phyloP scores from a whole-genome alignment of 2,797 vertebrate genomes.

The Argya squamiceps region DNA sequence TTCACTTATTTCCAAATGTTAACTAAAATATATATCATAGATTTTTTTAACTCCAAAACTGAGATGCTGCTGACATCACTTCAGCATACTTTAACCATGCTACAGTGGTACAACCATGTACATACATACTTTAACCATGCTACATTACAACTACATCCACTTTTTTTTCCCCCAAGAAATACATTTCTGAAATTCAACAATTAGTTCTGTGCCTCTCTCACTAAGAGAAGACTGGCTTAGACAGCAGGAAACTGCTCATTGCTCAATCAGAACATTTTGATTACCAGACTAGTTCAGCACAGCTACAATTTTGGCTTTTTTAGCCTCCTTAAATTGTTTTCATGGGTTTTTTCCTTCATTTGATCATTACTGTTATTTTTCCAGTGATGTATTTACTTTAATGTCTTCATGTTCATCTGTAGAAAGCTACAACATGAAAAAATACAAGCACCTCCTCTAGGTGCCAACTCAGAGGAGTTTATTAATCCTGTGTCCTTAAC shows the following conservation, averaged over 20 bases:
- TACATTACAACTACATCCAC: background rate
- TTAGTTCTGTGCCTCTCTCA: background rate
- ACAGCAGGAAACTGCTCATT: constrained; percentile 1
- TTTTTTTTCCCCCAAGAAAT: background rate
- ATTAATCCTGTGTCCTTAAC: background rate
- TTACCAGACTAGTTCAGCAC: background rate
- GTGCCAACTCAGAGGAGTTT: background rate
- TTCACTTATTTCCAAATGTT: background rate
- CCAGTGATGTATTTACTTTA: background rate
- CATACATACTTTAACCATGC: too few species aligned
- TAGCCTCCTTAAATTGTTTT: background rate
- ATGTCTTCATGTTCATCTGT: background rate
- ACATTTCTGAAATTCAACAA: constrained; percentile 2
- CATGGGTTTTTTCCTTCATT: background rate
- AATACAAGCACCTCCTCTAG: background rate
- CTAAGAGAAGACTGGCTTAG: background rate
- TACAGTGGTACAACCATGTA: too few species aligned
- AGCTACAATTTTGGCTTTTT: background rate
- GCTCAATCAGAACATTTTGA: background rate
- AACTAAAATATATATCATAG: background rate
- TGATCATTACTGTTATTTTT: background rate
- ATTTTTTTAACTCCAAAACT: background rate
- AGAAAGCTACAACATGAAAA: background rate
- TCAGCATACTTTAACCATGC: background rate
- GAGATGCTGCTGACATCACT: background rate